A percentile compares a stretch with the other conserved stretches of the same genome.
These are phyloP conservation scores for Aphyosemion australe DNA, from an alignment of 2,113 vertebrate genomes.

Conservation along the genomic window DNA sequence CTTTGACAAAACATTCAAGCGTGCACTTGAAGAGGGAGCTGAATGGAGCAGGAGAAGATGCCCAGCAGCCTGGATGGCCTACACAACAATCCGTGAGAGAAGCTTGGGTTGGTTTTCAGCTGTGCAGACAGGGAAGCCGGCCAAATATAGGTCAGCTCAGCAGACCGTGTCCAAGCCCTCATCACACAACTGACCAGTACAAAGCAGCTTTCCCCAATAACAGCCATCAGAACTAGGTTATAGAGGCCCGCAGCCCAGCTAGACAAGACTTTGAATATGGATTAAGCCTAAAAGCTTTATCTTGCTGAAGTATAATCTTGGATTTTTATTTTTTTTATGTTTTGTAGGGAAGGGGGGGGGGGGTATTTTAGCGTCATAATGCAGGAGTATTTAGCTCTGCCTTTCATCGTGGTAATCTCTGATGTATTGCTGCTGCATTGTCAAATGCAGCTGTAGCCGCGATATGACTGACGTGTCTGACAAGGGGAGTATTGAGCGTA, in stretches of 20 bases:
- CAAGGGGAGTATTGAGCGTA: conserved; percentile 55
- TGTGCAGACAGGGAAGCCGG: conserved; percentile 54
- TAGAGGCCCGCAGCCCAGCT: conserved; percentile 44
- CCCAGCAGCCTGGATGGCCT: conserved; percentile 15
- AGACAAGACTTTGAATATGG: conserved; percentile 71
- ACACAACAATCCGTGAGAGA: conserved; percentile 29
- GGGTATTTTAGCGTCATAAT: conserved; percentile 58
- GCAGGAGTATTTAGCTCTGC: conserved; percentile 59
- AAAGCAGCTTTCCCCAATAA: conserved; percentile 76
- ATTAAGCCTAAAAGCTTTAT: conserved; percentile 75
- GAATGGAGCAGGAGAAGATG: neutral
- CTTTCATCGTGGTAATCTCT: conserved; percentile 67
- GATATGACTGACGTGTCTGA: conserved; percentile 54
- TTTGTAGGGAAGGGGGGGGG: neutral
- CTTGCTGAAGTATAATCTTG: conserved; percentile 68
- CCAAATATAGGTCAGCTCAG: conserved; percentile 76
- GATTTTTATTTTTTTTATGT: conserved; percentile 41
- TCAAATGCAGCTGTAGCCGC: conserved; percentile 39
- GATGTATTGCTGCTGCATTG: conserved; percentile 44
- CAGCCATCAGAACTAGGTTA: conserved; percentile 69
- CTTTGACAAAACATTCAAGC: conserved; percentile 1
- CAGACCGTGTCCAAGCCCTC: conserved; percentile 59
- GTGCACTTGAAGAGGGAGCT: conserved; percentile 6
- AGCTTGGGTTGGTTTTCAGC: conserved; percentile 27
- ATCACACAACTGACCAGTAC: conserved; percentile 66